Base-by-base conservation (phyloP, 2,113 vertebrate genomes). In the Harpagus bidentatus region DNA sequence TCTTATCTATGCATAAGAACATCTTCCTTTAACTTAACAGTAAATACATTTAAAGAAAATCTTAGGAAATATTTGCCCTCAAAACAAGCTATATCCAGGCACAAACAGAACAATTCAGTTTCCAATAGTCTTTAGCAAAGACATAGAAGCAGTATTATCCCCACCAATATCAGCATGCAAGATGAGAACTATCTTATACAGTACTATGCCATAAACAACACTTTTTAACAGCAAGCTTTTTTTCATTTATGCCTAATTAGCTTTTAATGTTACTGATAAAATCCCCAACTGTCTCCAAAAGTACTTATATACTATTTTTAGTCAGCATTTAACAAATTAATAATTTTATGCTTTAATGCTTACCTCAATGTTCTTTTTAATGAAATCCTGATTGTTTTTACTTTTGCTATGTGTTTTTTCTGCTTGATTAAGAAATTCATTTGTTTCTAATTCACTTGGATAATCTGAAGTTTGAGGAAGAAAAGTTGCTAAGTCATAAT, bases 341-440 rank as follows among this genome's bases (percentile, higher is more conserved):
- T 34, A 10, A 42, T 55, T 52, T 79, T 66, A 89, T 52, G 32
- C 22, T 88, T 90, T 92, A 95, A 93, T 82, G 98, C 98, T 98
- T 98, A 99, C 99, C 99, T 99, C 98, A 77, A 99, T 99, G 95
- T 99, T 99, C 97, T 98, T 99, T 97, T 98, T 99, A 97, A 99
- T 97, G 97, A 99, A 99, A 98, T 99, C 97, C 82, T 98, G 98
- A 95, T 74, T 98, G 73, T 66, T 97, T 97, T 98, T 98, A 95
- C 11, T 89, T 88, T 93, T 97, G 85, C 80, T 83, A 31, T 52
- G 53, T 6, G 0, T 76, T 81, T 96, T 97, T 95, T 93, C 97
- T 94, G 90, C 71, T 95, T 94, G 93, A 82, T 94, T 93, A 90
- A 91, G 63, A 90, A 95, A 91, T 47, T 88, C 92, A 53, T 84